Evolutionary conservation across 2,888 invertebrate species (phyloP).

Genomic region (Atherix ibis): DNA sequence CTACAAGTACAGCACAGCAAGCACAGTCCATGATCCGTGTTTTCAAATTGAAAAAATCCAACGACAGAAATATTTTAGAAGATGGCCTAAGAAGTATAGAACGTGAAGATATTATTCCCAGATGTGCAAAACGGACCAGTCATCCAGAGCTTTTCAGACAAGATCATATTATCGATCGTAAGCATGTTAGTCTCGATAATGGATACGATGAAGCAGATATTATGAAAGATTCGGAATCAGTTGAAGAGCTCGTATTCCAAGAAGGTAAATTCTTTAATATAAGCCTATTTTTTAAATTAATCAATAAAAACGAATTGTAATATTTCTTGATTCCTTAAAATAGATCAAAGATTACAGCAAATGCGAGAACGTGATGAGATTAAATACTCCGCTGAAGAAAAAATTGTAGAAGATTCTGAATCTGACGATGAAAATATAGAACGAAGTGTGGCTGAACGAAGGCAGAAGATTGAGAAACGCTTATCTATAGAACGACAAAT

Average conservation of each 20-base stretch:
- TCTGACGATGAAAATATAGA: constrained; percentile 48
- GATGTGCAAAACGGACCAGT: constrained; percentile 43
- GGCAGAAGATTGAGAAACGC: constrained; percentile 58
- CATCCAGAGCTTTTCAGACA: constrained; percentile 12
- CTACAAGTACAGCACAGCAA: constrained; percentile 58
- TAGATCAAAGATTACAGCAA: constrained; percentile 31
- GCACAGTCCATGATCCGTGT: constrained; percentile 50
- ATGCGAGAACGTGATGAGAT: constrained; percentile 45
- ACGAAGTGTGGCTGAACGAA: constrained; percentile 58
- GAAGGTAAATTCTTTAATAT: constrained; percentile 22
- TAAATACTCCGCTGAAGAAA: constrained; percentile 69
- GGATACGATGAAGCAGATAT: constrained; percentile 46
- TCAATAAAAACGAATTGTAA: no score
- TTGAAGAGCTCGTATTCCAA: constrained; percentile 30
- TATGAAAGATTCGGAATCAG: constrained; percentile 47
- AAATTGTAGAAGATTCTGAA: constrained; percentile 47
- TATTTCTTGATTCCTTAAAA: no score
- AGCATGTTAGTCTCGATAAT: constrained; percentile 35
- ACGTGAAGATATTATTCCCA: constrained; percentile 79
- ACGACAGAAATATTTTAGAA: constrained; percentile 51
- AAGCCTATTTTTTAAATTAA: constrained; percentile 1
- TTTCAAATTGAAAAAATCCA: constrained; percentile 37
- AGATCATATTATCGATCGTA: constrained; percentile 3
- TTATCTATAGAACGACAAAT: constrained; percentile 50
- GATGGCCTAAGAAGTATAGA: constrained; percentile 71